These are phyloP conservation scores for Lottia scabra DNA, from an alignment of 2,888 invertebrate species.

Conservation along the genomic window DNA sequence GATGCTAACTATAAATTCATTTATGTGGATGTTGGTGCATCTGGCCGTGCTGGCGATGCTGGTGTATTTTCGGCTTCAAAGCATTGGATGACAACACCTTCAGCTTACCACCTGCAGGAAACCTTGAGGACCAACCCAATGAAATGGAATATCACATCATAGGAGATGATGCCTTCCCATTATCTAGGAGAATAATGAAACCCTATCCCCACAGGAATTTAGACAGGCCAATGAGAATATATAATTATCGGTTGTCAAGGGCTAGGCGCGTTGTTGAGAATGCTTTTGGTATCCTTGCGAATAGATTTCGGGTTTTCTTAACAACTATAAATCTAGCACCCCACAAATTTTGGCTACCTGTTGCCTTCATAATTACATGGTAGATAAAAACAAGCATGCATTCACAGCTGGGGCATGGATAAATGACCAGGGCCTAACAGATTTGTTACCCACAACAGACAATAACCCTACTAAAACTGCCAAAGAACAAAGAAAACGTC, in stretches of 20 bases:
- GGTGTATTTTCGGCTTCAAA: constrained; percentile 18
- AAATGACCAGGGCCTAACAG: too few species aligned
- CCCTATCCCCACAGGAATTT: constrained; percentile 17
- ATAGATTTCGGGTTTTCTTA: constrained; percentile 10
- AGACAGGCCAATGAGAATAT: constrained; percentile 7
- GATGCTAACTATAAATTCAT: constrained; percentile 25
- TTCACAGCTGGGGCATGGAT: too few species aligned
- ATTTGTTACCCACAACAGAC: too few species aligned
- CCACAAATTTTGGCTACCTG: not conserved
- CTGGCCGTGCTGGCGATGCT: constrained; percentile 26
- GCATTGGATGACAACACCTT: constrained; percentile 17
- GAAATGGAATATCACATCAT: constrained; percentile 13
- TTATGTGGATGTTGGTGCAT: constrained; percentile 25
- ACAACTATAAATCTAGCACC: constrained; percentile 7
- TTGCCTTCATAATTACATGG: constrained; percentile 8
- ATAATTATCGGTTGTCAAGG: constrained; percentile 15
- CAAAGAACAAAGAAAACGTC: too few species aligned
- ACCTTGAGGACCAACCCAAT: not conserved
- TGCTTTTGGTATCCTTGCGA: constrained; percentile 12
- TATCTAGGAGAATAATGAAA: constrained; percentile 11
- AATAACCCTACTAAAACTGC: too few species aligned
- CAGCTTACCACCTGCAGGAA: constrained; percentile 8
- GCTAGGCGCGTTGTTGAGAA: too few species aligned
- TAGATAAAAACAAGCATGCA: too few species aligned
- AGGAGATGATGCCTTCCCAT: constrained; percentile 23